Conservation (phyloP, 64 coral and sea anemone genomes). For the Dendronephthya gigantea region DNA sequence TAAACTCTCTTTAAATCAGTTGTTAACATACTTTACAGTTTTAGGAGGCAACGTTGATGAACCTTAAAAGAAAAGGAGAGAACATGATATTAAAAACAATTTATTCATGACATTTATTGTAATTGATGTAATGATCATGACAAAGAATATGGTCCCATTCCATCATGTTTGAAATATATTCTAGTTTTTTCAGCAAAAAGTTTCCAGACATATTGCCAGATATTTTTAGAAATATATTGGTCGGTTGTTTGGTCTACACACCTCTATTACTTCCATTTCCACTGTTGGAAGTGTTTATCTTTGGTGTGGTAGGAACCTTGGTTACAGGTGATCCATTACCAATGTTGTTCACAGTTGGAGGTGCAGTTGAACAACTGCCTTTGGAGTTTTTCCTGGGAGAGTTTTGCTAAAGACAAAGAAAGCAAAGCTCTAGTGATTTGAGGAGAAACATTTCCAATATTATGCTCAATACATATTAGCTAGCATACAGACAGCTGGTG, state of each 20-base stretch:
- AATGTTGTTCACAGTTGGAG: not conserved
- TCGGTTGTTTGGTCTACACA: too few species aligned
- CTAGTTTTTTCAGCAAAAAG: too few species aligned
- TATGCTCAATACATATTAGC: too few species aligned
- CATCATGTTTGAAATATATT: too few species aligned
- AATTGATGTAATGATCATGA: not conserved
- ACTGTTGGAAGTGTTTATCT: not conserved
- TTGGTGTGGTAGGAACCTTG: not conserved
- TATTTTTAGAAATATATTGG: too few species aligned
- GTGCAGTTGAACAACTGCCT: not conserved
- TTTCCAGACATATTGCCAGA: too few species aligned
- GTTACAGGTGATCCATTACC: not conserved
- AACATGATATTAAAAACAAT: not conserved
- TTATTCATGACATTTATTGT: not conserved
- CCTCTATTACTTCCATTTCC: slow-evolving; percentile 9
- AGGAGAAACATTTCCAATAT: not conserved
- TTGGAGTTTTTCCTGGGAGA: slow-evolving; percentile 97
- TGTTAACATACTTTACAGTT: slow-evolving; percentile 4
- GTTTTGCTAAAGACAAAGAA: slow-evolving; percentile 33
- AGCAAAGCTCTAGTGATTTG: not conserved
- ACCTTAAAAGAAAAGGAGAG: not conserved
- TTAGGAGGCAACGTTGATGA: not conserved
- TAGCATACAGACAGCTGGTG: too few species aligned
- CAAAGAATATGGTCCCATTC: too few species aligned
- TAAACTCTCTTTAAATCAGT: too few species aligned